Evolutionary conservation across 2,888 invertebrate genomes (phyloP).

Genomic region (Rhopalosiphum nymphaeae): DNA sequence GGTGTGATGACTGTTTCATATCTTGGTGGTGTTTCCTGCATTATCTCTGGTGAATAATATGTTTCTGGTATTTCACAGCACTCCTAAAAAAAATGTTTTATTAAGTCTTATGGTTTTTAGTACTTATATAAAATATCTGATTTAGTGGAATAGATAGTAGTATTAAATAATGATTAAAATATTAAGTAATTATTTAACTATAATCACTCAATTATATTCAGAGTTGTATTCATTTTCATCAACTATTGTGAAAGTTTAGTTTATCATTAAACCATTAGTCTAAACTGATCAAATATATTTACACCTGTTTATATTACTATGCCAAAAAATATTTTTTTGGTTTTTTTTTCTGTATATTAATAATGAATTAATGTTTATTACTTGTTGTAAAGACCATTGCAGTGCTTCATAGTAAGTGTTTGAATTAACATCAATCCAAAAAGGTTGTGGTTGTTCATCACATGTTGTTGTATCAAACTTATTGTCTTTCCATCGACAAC

Average conservation of each 20-base stretch:
- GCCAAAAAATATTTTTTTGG: neutral
- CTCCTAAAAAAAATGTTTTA: slow-evolving; percentile 23
- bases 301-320: neutral
- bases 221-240: neutral
- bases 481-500: slow-evolving; percentile 66
- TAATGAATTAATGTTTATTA: neutral
- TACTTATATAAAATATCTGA: neutral
- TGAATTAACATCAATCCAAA: slow-evolving; percentile 66
- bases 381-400: slow-evolving; percentile 60
- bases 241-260: neutral
- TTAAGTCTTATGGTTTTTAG: neutral
- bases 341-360: neutral
- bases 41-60: slow-evolving; percentile 24
- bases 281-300: neutral
- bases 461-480: slow-evolving; percentile 64
- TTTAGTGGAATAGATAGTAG: neutral
- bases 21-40: slow-evolving; percentile 64
- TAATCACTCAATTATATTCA: too few relatives aligned
- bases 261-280: neutral
- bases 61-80: slow-evolving; percentile 58
- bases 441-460: slow-evolving; percentile 60
- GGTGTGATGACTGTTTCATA: slow-evolving; percentile 66
- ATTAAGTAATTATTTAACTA: neutral
- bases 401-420: slow-evolving; percentile 65
- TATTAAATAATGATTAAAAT: neutral